These are phyloP conservation scores for Palythoa grandis DNA, from an alignment of 92 coral and sea anemone species.

Conservation along the genomic window DNA sequence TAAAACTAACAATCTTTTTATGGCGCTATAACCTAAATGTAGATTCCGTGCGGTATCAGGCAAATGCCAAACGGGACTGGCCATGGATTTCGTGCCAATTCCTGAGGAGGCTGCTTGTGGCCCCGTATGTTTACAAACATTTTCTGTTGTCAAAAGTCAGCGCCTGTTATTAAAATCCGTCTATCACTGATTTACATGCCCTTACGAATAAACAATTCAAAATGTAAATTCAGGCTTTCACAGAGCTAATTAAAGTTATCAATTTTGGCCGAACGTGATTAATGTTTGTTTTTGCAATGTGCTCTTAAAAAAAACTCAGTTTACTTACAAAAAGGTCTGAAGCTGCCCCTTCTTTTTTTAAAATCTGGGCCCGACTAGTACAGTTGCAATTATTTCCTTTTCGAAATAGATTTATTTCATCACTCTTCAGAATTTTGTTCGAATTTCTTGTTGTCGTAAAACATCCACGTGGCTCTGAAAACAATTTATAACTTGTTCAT, in stretches of 20 bases:
- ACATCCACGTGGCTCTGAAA: no score
- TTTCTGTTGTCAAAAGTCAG: not conserved
- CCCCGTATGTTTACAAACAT: slow-evolving; percentile 4
- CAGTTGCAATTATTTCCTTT: no score
- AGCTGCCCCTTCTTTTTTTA: no score
- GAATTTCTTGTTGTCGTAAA: no score
- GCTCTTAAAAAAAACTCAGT: not conserved
- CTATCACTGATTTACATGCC: not conserved
- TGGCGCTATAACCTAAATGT: not conserved
- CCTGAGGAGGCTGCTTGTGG: slow-evolving; percentile 1
- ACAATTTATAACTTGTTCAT: not conserved
- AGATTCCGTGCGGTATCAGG: not conserved
- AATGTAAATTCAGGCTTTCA: not conserved
- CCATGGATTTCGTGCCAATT: not conserved
- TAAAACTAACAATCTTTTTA: no score
- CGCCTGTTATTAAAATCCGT: not conserved
- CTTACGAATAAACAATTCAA: not conserved
- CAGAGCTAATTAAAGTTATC: not conserved
- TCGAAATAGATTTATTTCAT: no score
- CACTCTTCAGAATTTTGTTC: no score
- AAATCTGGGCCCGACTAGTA: no score
- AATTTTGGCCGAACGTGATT: not conserved
- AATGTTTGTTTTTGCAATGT: slow-evolving; percentile 6
- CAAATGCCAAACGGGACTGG: not conserved
- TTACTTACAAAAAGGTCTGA: not conserved